Percentiles rank a stretch among this genome's conserved stretches.
These are phyloP conservation scores for Anthopleura xanthogrammica DNA, from an alignment of 92 coral and sea anemone species.

Conservation along the genomic window DNA sequence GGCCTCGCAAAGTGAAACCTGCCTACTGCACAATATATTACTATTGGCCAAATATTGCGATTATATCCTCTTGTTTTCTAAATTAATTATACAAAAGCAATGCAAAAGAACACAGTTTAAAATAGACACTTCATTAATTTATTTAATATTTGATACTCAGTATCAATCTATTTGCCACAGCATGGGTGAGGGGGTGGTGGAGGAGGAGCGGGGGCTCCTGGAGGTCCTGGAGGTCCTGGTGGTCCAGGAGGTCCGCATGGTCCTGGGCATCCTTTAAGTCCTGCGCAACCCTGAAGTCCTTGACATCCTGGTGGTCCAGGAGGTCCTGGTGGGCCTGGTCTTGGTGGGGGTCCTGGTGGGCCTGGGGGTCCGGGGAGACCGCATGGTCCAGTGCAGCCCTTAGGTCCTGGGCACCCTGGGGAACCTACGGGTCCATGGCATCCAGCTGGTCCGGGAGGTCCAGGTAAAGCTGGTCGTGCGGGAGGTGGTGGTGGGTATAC, in stretches of 20 bases:
- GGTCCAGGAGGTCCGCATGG: slow-evolving; percentile 72
- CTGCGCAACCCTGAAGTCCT: slow-evolving; percentile 60
- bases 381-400: slow-evolving; percentile 72
- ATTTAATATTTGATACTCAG: neutral
- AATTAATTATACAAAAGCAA: too few species aligned
- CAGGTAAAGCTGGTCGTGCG: slow-evolving; percentile 73
- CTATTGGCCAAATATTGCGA: too few species aligned
- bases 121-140: slow-evolving; percentile 2
- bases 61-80: too few species aligned
- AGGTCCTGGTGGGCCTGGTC: slow-evolving; percentile 82
- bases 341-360: slow-evolving; percentile 68
- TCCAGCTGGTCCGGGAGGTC: slow-evolving; percentile 96
- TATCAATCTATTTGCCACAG: slow-evolving; percentile 29
- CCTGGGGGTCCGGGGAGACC: slow-evolving; percentile 75
- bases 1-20: too few species aligned
- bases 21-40: too few species aligned
- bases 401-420: slow-evolving; percentile 78
- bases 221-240: slow-evolving; percentile 81
- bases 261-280: slow-evolving; percentile 78
- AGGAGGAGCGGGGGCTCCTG: slow-evolving; percentile 61
- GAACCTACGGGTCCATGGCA: slow-evolving; percentile 63
- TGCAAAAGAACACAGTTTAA: slow-evolving; percentile 4
- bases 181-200: slow-evolving; percentile 47
- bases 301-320: slow-evolving; percentile 62
- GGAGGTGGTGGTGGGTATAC: slow-evolving; percentile 35